Conservation (phyloP, 1,140 invertebrate genomes). For the Metaphire vulgaris region DNA sequence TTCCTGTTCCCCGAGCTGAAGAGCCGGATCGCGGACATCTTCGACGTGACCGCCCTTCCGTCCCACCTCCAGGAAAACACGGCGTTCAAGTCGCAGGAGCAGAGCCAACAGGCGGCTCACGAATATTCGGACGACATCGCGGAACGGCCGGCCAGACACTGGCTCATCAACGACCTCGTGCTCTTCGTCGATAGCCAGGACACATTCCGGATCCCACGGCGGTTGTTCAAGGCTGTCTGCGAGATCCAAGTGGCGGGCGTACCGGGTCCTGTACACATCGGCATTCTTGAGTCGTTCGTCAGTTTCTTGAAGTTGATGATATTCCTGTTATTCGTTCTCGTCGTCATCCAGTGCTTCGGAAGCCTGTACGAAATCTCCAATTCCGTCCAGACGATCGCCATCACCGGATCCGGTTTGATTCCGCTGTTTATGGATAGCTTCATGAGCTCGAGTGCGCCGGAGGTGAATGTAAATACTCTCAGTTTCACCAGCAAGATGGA, state of each 20-base stretch:
- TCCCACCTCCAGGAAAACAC: conserved; percentile 45
- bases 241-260: conserved; percentile 44
- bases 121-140: conserved; percentile 28
- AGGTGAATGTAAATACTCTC: conserved; percentile 42
- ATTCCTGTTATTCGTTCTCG: conserved; percentile 49
- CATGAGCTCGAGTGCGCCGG: conserved; percentile 23
- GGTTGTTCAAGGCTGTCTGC: conserved; percentile 45
- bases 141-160: conserved; percentile 40
- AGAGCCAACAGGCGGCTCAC: conserved; percentile 28
- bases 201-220: conserved; percentile 44
- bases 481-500: conserved; percentile 50
- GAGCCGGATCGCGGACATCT: conserved; percentile 43
- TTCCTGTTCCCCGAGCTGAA: conserved; percentile 46
- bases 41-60: conserved; percentile 45
- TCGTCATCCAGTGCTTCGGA: conserved; percentile 49
- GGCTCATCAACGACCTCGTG: conserved; percentile 44
- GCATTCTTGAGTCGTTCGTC: conserved; percentile 43
- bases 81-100: conserved; percentile 33
- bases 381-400: conserved; percentile 47
- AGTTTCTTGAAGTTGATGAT: conserved; percentile 47
- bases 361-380: conserved; percentile 45
- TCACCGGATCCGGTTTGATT: conserved; percentile 46
- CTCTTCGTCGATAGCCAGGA: conserved; percentile 48
- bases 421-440: conserved; percentile 42
- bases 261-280: conserved; percentile 46